A percentile compares a stretch with the other conserved stretches of the same genome.
Conservation (phyloP, 2,113 vertebrate species). For the Mirounga angustirostris region DNA sequence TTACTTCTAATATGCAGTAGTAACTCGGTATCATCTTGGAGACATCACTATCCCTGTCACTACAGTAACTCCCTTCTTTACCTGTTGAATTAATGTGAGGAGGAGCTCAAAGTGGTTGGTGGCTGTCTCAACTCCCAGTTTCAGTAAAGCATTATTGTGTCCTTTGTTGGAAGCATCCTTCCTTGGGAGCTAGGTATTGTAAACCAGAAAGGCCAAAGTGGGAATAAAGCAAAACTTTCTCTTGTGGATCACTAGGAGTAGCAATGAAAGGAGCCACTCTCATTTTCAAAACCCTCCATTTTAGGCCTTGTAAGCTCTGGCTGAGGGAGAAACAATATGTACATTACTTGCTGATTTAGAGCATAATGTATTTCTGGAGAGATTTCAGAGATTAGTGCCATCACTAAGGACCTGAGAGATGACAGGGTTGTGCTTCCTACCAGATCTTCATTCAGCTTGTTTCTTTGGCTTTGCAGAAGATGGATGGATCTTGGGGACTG, state of each 20-base stretch:
- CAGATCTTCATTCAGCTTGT: not conserved
- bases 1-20: not conserved
- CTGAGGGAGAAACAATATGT: not conserved
- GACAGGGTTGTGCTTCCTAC: not conserved
- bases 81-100: not conserved
- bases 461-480: not conserved
- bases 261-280: not conserved
- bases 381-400: not conserved
- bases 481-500: not conserved
- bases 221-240: not conserved
- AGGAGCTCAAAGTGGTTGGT: not conserved
- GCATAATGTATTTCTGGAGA: not conserved
- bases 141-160: not conserved
- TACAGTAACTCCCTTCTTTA: not conserved
- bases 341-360: not conserved
- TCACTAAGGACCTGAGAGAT: not conserved
- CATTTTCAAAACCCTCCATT: constrained; percentile 2
- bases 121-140: not conserved
- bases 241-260: not conserved
- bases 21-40: not conserved
- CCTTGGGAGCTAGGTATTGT: not conserved
- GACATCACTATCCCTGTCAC: not conserved
- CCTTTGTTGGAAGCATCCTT: not conserved
- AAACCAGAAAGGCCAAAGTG: not conserved
- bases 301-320: not conserved